Base-by-base conservation (phyloP, 1,140 invertebrate species). In the Monomorium pharaonis region DNA sequence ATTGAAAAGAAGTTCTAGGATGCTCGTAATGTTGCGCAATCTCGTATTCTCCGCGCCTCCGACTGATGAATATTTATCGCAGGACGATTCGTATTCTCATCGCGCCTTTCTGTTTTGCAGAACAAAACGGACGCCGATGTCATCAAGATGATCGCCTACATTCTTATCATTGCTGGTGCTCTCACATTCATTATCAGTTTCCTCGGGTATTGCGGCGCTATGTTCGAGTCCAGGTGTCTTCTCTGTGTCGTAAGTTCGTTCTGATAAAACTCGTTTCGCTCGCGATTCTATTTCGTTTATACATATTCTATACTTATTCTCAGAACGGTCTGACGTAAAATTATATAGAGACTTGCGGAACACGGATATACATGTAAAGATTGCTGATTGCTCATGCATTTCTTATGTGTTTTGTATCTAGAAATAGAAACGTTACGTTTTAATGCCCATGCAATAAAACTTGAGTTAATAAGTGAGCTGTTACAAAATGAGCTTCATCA, bases 131-230 rank as follows among this genome's bases (percentile, higher is more conserved):
- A 94, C 62, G 86, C 86, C 33, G 95, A 96, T 78, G 96, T 97
- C 62, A 96, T 97, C 78, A 95, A 96, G 90, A 96, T 97, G 92
- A 96, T 96, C 74, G 96, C 97, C 27, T 97, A 97, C 92, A 96
- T 98, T 54, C 95, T 98, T 56, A 98, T 98, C 85, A 96, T 96
- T n/a, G 96, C 97, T 74, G 98, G 98, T 63, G 96, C 96, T 30
- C 95, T 98, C 87, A 97, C 98, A 90, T 98, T 98, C 94, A 95
- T 98, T 74, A 96, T 98, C 86, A 98, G 97, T 76, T 98, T 98
- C 94, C 94, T 98, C 51, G 98, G 98, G 47, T 98, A 98, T 92
- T 98, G 98, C 93, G 98, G 98, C 54, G 98, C 98, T 12, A 96
- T 98, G 91, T 96, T 97, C 92, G 98, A 98, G 93, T 98, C 97